These are phyloP conservation scores for Melieria omissa DNA, from an alignment of 2,888 invertebrate species.

Conservation along the genomic window DNA sequence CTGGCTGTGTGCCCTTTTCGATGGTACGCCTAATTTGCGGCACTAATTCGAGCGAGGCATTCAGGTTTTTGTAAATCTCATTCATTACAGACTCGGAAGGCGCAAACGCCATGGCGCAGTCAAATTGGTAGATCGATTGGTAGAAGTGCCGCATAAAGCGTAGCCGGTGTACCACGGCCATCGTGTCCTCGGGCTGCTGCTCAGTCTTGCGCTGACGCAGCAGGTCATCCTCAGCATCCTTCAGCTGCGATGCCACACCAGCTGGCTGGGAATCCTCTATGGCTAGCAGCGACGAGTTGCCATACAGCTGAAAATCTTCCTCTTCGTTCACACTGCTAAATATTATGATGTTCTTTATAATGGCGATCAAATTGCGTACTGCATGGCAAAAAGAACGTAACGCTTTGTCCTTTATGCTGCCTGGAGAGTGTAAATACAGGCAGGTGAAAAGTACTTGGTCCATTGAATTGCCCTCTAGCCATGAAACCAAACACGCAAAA, in stretches of 20 bases:
- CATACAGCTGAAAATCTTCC: slow-evolving; percentile 94
- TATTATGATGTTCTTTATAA: slow-evolving; percentile 88
- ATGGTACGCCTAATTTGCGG: slow-evolving; percentile 82
- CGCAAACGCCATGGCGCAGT: slow-evolving; percentile 69
- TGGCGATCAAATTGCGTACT: slow-evolving; percentile 88
- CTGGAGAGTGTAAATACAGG: slow-evolving; percentile 92
- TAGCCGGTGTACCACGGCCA: slow-evolving; percentile 81
- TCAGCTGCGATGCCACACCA: slow-evolving; percentile 81
- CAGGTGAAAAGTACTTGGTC: slow-evolving; percentile 98
- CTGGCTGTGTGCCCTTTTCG: slow-evolving; percentile 77
- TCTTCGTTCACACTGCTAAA: slow-evolving; percentile 92
- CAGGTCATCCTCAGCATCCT: slow-evolving; percentile 90
- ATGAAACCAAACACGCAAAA: slow-evolving; percentile 92
- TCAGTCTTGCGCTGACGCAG: slow-evolving; percentile 72
- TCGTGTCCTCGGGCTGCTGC: slow-evolving; percentile 71
- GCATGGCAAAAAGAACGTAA: slow-evolving; percentile 88
- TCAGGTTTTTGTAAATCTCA: slow-evolving; percentile 84
- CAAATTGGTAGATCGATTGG: slow-evolving; percentile 73
- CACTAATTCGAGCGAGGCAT: slow-evolving; percentile 84
- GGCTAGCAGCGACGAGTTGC: slow-evolving; percentile 85
- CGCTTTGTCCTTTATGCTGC: slow-evolving; percentile 82
- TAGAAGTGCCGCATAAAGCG: slow-evolving; percentile 89
- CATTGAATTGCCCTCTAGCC: slow-evolving; percentile 96
- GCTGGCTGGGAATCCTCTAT: slow-evolving; percentile 77
- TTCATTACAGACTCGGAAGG: slow-evolving; percentile 69